Conservation (phyloP, 2,797 vertebrate genomes). For the Poecilia picta region DNA sequence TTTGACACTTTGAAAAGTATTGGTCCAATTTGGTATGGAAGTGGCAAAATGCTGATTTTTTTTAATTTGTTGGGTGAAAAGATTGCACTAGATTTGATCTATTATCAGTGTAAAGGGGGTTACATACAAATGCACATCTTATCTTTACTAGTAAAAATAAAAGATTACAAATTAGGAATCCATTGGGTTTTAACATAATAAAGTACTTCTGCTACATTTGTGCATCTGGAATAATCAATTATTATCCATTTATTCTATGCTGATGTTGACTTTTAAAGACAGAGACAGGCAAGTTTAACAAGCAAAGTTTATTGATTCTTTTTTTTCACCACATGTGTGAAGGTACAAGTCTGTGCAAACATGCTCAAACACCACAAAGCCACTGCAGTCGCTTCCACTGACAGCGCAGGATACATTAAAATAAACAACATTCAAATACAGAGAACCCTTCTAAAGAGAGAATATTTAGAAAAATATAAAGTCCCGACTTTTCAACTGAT, state of each 20-base stretch:
- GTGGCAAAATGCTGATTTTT: too few species aligned
- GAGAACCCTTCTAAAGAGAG: constrained; percentile 58
- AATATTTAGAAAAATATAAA: constrained; percentile 85
- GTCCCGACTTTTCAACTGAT: constrained; percentile 72
- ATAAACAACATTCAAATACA: constrained; percentile 73
- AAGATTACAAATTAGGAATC: background rate
- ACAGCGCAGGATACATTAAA: constrained; percentile 65
- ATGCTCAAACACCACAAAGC: constrained; percentile 79
- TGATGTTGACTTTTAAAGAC: background rate
- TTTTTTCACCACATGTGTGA: constrained; percentile 64
- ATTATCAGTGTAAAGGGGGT: background rate
- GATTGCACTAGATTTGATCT: background rate
- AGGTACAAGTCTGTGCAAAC: constrained; percentile 78
- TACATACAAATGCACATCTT: background rate
- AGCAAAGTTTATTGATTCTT: constrained; percentile 75
- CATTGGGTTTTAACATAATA: background rate
- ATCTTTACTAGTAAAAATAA: background rate
- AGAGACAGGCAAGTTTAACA: constrained; percentile 41
- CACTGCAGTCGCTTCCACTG: constrained; percentile 63
- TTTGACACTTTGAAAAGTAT: too few species aligned
- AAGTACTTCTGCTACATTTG: background rate
- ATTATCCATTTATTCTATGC: background rate
- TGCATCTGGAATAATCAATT: background rate
- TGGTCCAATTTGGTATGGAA: too few species aligned
- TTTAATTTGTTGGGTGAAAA: too few species aligned